phyloP scores from a whole-genome alignment of 2,888 invertebrate species.

The Lithosia quadra region DNA sequence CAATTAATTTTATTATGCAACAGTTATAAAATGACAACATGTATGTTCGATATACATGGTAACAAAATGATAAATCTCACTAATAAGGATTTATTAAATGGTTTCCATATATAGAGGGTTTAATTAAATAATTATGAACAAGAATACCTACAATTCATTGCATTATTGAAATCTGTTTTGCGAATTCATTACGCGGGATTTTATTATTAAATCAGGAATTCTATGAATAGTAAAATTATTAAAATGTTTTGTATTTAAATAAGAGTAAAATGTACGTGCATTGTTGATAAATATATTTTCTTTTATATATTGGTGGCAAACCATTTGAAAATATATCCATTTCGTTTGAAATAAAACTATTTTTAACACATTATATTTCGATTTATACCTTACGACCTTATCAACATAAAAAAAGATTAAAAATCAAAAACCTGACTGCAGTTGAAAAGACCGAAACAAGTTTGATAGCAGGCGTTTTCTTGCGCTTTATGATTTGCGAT shows the following conservation, averaged over 20 bases:
- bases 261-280: neutral
- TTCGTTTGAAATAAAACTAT: too few relatives aligned
- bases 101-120: neutral
- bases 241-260: neutral
- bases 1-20: neutral
- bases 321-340: too few relatives aligned
- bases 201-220: neutral
- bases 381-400: too few relatives aligned
- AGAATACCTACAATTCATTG: neutral
- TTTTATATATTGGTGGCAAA: too few relatives aligned
- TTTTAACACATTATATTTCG: too few relatives aligned
- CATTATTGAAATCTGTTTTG: neutral
- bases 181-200: neutral
- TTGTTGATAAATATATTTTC: neutral
- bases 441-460: too few relatives aligned
- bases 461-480: too few relatives aligned
- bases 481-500: too few relatives aligned
- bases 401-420: too few relatives aligned
- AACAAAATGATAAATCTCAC: neutral
- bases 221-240: neutral
- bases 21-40: neutral
- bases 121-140: slow-evolving; percentile 5
- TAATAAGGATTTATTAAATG: neutral
- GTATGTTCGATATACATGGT: neutral
- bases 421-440: too few relatives aligned